Evolutionary conservation across 2,888 invertebrate genomes (phyloP).

Genomic region (Drosophila engyochracea): DNA sequence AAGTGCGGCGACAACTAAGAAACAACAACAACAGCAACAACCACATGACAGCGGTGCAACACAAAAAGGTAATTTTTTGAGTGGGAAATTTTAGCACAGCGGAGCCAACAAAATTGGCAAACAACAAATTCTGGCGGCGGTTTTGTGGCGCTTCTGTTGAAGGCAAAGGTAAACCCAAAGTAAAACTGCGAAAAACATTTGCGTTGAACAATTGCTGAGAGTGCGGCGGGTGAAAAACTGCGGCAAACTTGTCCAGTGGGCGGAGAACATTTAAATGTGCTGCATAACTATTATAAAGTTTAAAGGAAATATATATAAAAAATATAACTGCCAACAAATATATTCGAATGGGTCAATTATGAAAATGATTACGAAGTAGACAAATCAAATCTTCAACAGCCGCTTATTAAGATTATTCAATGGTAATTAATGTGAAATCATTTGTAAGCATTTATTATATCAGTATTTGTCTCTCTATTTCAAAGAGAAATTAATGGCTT

Average conservation of each 20-base stretch:
- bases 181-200: constrained; percentile 54
- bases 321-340: not conserved
- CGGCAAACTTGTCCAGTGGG: not conserved
- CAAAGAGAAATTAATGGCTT: constrained; percentile 15
- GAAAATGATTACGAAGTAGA: not conserved
- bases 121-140: constrained; percentile 42
- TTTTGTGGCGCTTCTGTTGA: constrained; percentile 42
- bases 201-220: constrained; percentile 51
- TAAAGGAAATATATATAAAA: not conserved
- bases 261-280: not conserved
- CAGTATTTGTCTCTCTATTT: not conserved
- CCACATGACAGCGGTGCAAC: constrained; percentile 77
- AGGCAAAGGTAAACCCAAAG: constrained; percentile 39
- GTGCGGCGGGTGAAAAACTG: not conserved
- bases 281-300: not conserved
- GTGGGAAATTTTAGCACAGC: constrained; percentile 58
- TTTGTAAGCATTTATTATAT: constrained; percentile 10
- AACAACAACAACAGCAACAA: constrained; percentile 33
- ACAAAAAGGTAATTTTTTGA: constrained; percentile 75
- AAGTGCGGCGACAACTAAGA: constrained; percentile 66
- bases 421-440: constrained; percentile 5
- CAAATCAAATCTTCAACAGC: not conserved
- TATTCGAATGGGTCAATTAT: not conserved
- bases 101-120: constrained; percentile 10
- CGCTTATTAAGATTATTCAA: not conserved